Base-by-base conservation (phyloP, 2,113 vertebrate genomes). In the Otis tarda region DNA sequence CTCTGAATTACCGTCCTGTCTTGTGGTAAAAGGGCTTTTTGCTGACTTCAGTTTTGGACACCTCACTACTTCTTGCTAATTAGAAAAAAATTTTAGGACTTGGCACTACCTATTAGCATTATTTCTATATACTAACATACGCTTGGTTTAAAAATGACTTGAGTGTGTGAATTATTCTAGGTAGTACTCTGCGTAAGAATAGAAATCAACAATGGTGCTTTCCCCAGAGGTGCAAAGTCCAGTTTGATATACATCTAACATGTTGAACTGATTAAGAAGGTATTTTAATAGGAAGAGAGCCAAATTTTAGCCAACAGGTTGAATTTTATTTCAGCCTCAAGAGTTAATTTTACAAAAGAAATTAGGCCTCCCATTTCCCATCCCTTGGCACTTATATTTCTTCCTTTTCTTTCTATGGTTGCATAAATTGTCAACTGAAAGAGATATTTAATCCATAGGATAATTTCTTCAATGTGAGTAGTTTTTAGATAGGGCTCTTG, bases 271-370 rank as follows among this genome's bases (percentile, higher is more conserved):
- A 93, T 91, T 95, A 80, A 27, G 50, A 39, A 95, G 37, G 41
- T 71, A 90, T 95, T 96, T 95, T 50, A 92, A 93, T 27, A 81
- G 83, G 78, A 77, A 92, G 69, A 96, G 55, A 55, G 30, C 12
- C 75, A 96, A 82, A 76, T 80, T 89, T 83, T 87, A 88, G 73
- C 69, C 75, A 97, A 92, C 67, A 93, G 59, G 69, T 95, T 96
- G 50, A 77, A 65, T 96, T 97, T 97, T 92, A 81, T 83, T 96
- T 97, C 89, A 94, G 45, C 15, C 52, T 10, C 39, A 69, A 43
- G 61, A 94, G 50, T 79, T 95, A 95, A 94, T 89, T 85, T 79
- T 91, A 50, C 50, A 60, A 31, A 97, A 96, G 55, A 96, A 87
- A 94, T 87, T 28, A 76, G 74, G 8, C 41, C 75, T 82, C 35